Base-by-base conservation (phyloP, 2,797 vertebrate genomes). In the Synanceia verrucosa region DNA sequence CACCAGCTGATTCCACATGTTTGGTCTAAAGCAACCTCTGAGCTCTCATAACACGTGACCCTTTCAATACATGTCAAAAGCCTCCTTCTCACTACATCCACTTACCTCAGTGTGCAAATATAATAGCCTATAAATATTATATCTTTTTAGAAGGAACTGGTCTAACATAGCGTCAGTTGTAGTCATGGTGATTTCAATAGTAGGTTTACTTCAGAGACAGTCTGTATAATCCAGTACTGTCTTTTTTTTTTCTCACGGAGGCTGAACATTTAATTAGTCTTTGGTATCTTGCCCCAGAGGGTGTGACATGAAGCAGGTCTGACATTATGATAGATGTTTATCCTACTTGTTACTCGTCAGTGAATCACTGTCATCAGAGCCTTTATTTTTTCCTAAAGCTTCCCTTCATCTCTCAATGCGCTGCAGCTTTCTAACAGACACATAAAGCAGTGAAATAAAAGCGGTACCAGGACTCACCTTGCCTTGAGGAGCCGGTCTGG, bases 401-500 rank as follows among this genome's bases (percentile, higher is more conserved):
- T 4, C 1, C 51, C 0, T 39, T 1, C 46, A 58, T 12, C 18
- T 67, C 63, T 34, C 29, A 3, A 21, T 33, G 2, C 4, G 1
- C 13, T 56, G 26, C 1, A 65, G 44, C 44, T 66, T 37, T 65
- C 21, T 56, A 70, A 61, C 37, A 4, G 53, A 4, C 41, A 21
- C 44, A 19, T 11, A 9, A 23, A 23, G 16, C 7, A 7, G 9
- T n/a, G 6, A 56, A 64, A 37, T 10, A 36, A n/a, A 14, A 4
- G 46, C 34, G 16, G 41, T 5, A 26, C 37, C 26, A 7, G 39
- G 1, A 65, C 89, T 84, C 78, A 89, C 87, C 87, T 91, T 61
- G 78, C 68, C 61, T 70, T 18, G 77, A 48, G 75, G 37, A 78
- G 75, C 75, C 87, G 84, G 69, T 82, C 73, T 65, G 81, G 48